Percentiles rank a stretch among this genome's conserved stretches.
These are phyloP conservation scores for rat (Rattus norvegicus) DNA, from an alignment of 2,113 vertebrate genomes.

Conservation along the genomic window DNA sequence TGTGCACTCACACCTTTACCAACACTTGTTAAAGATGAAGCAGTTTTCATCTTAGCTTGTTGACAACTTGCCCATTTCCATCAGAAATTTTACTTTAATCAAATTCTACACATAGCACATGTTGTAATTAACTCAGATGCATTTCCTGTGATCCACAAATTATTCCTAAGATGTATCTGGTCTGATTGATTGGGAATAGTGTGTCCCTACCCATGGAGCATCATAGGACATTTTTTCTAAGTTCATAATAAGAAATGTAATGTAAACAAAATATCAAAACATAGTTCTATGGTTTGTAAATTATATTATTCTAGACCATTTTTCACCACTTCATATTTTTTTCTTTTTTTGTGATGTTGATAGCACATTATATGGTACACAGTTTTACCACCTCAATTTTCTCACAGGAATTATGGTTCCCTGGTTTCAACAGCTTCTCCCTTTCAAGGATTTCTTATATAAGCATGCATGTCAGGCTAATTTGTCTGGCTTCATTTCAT, in stretches of 20 bases:
- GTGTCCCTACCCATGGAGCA: neutral
- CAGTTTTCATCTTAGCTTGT: constrained; percentile 34
- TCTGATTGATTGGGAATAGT: neutral
- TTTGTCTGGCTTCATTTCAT: constrained; percentile 80
- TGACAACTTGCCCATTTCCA: neutral
- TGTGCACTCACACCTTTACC: constrained; percentile 54
- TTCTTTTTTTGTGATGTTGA: constrained; percentile 3
- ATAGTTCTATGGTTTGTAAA: neutral
- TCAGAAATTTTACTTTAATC: constrained; percentile 46
- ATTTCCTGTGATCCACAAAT: neutral
- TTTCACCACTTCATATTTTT: neutral
- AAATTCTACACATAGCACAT: neutral
- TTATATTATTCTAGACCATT: constrained; percentile 8
- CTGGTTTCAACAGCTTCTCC: constrained; percentile 59
- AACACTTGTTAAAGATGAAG: constrained; percentile 67
- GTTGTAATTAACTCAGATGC: neutral
- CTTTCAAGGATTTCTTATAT: constrained; percentile 77
- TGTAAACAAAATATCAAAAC: neutral
- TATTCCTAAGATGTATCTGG: neutral
- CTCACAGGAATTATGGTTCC: constrained; percentile 60
- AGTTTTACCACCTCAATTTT: constrained; percentile 52
- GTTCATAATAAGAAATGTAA: neutral
- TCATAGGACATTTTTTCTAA: constrained; percentile 27
- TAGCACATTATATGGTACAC: neutral
- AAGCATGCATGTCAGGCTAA: constrained; percentile 76